Base-by-base conservation (phyloP, 2,888 invertebrate genomes). In the Pammene fasciana region DNA sequence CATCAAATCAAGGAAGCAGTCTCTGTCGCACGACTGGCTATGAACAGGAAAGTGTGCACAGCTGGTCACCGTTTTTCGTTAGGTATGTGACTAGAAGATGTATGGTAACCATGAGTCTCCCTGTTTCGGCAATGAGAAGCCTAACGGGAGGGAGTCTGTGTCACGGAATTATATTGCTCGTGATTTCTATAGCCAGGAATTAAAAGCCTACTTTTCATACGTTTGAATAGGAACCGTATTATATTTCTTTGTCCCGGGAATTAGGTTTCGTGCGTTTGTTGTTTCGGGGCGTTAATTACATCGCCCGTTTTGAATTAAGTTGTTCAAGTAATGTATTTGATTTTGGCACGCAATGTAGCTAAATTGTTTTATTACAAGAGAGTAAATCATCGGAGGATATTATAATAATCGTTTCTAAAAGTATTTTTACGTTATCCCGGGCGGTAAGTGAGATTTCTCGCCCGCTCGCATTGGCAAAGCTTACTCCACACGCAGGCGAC, bases 311-410 rank as follows among this genome's bases (percentile, higher is more conserved):
- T 57, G 16, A 41, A 62, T 67, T 56, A 57, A 62, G 56, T 50
- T 56, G 48, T 68, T 62, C 50, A 62, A 56, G 34, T 68, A 50
- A 64, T 56, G 43, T 57, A 62, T 68, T 64, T 68, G 50, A n/a
- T 57, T 57, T 50, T 5, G 18, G 56, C 62, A 64, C 68, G 68
- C 62, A 16, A 61, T 67, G 34, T n/a, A 43, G 57, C 16, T 11
- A 10, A 50, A 18, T 56, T 9, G 1, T 26, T 26, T 11, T n/a
- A 54, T 54, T 13, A n/a, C 26, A 34, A 1, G 41, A 38, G 36
- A 52, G 7, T 36, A 38, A 55, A 36, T 14, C 6, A 54, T 54
- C 4, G 26, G 2, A 26, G 1, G 26, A 26, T 26, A 26, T 26
- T 1, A 4, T 26, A 26, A 26, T 26, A 26, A 4, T 26, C 26